Percentiles rank a stretch among this genome's conserved stretches.
Conservation (phyloP, 2,797 vertebrate genomes). For the Tenualosa ilisha region DNA sequence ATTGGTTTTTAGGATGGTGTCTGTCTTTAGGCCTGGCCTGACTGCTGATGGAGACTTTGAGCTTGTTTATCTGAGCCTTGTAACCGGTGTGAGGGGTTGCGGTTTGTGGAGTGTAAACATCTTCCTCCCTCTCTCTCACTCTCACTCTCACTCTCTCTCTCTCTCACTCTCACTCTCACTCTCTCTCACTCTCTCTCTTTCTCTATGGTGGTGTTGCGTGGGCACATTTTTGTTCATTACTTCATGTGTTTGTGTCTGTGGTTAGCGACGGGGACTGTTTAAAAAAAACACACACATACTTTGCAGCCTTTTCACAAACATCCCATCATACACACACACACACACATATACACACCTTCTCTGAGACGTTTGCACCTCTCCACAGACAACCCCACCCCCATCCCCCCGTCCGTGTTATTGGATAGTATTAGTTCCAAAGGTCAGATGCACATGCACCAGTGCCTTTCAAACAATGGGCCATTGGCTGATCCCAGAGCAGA, state of each 20-base stretch:
- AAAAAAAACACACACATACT: neutral
- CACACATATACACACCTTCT: constrained; percentile 28
- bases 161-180: neutral
- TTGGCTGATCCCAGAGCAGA: constrained; percentile 45
- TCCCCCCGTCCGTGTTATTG: constrained; percentile 36
- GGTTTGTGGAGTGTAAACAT: neutral
- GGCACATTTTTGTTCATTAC: neutral
- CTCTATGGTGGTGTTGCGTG: constrained; percentile 1
- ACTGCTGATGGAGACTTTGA: neutral
- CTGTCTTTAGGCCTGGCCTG: neutral
- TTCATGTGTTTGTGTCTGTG: constrained; percentile 48
- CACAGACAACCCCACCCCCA: neutral
- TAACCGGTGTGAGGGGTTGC: neutral
- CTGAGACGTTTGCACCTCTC: neutral
- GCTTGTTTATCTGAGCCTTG: constrained; percentile 7
- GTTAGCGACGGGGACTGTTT: constrained; percentile 6
- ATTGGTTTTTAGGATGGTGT: neutral
- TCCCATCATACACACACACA: neutral
- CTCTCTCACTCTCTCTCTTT: neutral
- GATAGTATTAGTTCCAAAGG: constrained; percentile 51
- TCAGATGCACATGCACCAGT: constrained; percentile 39
- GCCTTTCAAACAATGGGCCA: constrained; percentile 47
- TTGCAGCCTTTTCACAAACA: constrained; percentile 38
- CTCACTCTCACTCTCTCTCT: neutral
- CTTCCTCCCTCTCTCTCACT: neutral